A percentile compares a stretch with the other conserved stretches of the same genome.
Evolutionary conservation across 1,140 invertebrate species (phyloP).

Genomic region (Platorchestia sp.): DNA sequence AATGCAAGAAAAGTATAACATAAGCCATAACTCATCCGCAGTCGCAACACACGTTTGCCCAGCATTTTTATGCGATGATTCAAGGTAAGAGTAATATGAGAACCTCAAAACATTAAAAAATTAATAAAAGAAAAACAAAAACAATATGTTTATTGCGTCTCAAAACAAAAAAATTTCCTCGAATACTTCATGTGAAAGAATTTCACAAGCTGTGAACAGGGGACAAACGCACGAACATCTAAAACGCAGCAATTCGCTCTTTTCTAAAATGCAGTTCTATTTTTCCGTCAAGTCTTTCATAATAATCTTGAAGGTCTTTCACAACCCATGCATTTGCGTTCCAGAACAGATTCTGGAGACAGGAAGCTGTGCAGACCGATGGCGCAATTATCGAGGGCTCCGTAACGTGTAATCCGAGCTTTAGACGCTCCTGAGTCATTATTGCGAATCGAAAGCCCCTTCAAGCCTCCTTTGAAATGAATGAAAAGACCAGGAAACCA

Average conservation of each 20-base stretch:
- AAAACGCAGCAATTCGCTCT: not conserved
- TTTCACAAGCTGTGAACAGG: too few species aligned
- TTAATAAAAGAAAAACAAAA: too few species aligned
- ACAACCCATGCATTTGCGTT: not conserved
- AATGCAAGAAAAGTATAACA: too few species aligned
- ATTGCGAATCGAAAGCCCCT: not conserved
- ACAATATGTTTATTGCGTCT: too few species aligned
- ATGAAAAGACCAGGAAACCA: not conserved
- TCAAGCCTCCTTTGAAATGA: constrained; percentile 1
- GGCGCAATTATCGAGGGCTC: constrained; percentile 12
- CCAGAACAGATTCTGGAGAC: not conserved
- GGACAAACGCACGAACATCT: not conserved
- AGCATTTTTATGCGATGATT: too few species aligned
- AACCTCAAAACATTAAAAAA: too few species aligned
- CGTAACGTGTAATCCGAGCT: constrained; percentile 19
- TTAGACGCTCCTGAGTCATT: not conserved
- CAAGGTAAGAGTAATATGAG: too few species aligned
- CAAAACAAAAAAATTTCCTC: too few species aligned
- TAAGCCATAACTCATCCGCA: too few species aligned
- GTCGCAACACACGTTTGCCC: too few species aligned
- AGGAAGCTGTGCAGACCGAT: not conserved
- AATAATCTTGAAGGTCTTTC: not conserved
- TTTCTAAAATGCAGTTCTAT: not conserved
- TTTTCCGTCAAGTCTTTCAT: not conserved
- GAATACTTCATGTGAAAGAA: not conserved